Evolutionary conservation across 2,113 vertebrate species (phyloP).

Genomic region (Anguilla japonica): DNA sequence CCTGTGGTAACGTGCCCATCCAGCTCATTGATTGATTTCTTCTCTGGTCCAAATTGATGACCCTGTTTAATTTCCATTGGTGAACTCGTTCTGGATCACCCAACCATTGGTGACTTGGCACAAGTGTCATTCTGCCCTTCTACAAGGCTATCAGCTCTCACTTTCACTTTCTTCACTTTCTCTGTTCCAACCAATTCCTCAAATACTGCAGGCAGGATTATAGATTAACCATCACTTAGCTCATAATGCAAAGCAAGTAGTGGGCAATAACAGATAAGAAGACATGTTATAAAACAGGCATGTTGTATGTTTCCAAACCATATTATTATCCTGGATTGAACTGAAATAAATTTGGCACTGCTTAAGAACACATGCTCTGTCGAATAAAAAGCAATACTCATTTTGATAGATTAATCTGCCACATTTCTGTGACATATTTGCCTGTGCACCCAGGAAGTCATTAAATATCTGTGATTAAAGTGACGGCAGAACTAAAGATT

Average conservation of each 20-base stretch:
- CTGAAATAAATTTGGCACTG: neutral
- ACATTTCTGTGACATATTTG: constrained; percentile 27
- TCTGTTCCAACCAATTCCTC: constrained; percentile 6
- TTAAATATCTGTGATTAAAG: constrained; percentile 70
- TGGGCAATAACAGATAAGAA: constrained; percentile 2
- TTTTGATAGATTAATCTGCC: neutral
- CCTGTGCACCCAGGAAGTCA: constrained; percentile 42
- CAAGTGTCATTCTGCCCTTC: too few species aligned
- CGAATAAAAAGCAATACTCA: neutral
- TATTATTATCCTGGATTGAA: neutral
- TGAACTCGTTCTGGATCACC: neutral
- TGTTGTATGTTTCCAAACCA: neutral
- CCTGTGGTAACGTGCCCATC: neutral
- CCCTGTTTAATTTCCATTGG: neutral
- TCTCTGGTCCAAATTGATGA: neutral
- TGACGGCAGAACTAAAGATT: constrained; percentile 23
- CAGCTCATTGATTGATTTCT: constrained; percentile 1
- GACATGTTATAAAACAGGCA: neutral
- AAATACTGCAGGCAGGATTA: neutral
- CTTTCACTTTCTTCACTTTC: neutral
- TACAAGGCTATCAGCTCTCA: neutral
- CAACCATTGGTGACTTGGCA: neutral
- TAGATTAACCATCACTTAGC: neutral
- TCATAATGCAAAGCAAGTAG: constrained; percentile 4
- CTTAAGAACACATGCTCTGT: neutral